Conservation (phyloP, 2,888 invertebrate genomes). For the Hanleya hanleyi region DNA sequence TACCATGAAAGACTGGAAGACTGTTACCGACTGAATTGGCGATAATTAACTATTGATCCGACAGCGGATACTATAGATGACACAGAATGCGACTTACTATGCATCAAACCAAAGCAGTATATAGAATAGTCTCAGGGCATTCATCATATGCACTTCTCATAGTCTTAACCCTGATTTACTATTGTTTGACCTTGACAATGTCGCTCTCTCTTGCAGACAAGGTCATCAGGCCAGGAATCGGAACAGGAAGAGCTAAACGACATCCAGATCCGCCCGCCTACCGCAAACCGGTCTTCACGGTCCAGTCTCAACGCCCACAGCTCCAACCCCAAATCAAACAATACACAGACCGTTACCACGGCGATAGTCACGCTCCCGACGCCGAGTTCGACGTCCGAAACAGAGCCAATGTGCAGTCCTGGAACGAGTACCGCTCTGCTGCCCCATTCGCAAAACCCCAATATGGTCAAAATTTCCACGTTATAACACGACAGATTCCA, state of each 20-base stretch:
- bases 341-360: conserved; percentile 62
- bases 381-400: conserved; percentile 62
- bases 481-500: too few relatives aligned
- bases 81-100: too few relatives aligned
- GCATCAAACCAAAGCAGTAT: too few relatives aligned
- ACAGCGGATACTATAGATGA: too few relatives aligned
- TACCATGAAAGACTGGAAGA: too few relatives aligned
- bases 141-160: too few relatives aligned
- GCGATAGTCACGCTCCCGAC: conserved; percentile 62
- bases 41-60: too few relatives aligned
- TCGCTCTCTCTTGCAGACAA: conserved; percentile 26
- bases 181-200: too few relatives aligned
- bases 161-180: too few relatives aligned
- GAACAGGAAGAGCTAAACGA: conserved; percentile 67
- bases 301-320: conserved; percentile 58
- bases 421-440: conserved; percentile 46
- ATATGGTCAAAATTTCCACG: conserved; percentile 10
- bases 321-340: conserved; percentile 53
- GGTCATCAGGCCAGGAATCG: conserved; percentile 35
- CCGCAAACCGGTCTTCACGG: conserved; percentile 55
- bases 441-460: neutral
- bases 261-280: conserved; percentile 63
- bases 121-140: too few relatives aligned
- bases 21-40: too few relatives aligned
- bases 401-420: conserved; percentile 57